These are phyloP conservation scores for Ophion obscuratus DNA, from an alignment of 2,888 invertebrate genomes.

Conservation along the genomic window DNA sequence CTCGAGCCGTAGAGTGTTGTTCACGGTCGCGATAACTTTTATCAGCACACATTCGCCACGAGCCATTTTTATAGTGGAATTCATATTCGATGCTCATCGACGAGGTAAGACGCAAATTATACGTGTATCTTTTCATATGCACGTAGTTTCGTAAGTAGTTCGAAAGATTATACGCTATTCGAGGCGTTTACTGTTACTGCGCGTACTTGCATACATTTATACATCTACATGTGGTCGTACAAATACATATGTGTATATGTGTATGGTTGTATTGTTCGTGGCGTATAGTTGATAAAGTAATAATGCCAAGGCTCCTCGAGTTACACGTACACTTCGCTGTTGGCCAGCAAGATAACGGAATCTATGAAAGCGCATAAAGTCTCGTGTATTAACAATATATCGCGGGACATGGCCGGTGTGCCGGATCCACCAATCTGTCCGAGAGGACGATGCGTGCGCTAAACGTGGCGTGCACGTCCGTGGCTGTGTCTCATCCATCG, in stretches of 20 bases:
- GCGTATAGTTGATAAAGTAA: slow-evolving; percentile 68
- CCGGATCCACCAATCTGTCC: background rate
- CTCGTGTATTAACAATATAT: slow-evolving; percentile 38
- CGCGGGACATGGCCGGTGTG: slow-evolving; percentile 12
- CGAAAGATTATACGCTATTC: background rate
- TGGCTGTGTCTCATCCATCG: slow-evolving; percentile 4
- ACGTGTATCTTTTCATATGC: background rate
- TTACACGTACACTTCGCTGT: slow-evolving; percentile 41
- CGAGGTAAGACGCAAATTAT: background rate
- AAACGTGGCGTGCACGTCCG: slow-evolving; percentile 26
- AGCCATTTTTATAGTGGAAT: slow-evolving; percentile 5
- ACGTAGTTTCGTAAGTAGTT: slow-evolving; percentile 21
- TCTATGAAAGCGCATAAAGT: slow-evolving; percentile 26
- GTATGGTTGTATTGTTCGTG: background rate
- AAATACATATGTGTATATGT: background rate
- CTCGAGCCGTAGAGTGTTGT: background rate
- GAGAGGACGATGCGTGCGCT: slow-evolving; percentile 23
- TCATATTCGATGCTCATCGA: background rate
- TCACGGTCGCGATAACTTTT: slow-evolving; percentile 44
- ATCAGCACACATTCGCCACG: slow-evolving; percentile 1
- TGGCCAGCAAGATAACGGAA: slow-evolving; percentile 71
- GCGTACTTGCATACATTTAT: background rate
- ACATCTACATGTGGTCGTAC: background rate
- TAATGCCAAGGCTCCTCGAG: slow-evolving; percentile 77
- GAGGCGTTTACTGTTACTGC: background rate